Base-by-base conservation (phyloP, 2,888 invertebrate genomes). In the Palloptera scutellata region DNA sequence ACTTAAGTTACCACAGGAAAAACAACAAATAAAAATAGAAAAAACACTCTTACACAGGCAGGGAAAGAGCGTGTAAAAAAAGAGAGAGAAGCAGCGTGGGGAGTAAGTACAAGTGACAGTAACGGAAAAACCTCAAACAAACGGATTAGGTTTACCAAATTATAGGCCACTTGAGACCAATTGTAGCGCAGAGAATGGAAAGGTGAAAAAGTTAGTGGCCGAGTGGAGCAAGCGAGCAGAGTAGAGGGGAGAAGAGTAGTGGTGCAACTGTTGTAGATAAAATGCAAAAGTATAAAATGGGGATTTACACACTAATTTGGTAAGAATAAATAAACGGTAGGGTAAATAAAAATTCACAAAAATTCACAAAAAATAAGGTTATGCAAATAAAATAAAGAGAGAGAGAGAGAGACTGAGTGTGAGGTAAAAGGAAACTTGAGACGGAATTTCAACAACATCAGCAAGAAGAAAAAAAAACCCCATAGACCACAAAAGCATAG, bases 81-180 rank as follows among this genome's bases (percentile, higher is more conserved):
- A 30, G 30, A 6, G 30, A 30, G 30, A 2, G 30, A 6, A 6
- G 6, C 3, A 30, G 30, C 2, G 30, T 4, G 30, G 6, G 6
- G 30, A 30, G 30, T 30, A 6, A 30, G 30, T 30, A 6, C 6
- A 30, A 30, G 30, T 30, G 30, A 30, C 30, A 30, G 30, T 2
- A 6, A 30, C 30, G 6, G 6, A 30, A 30, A 30, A 30, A 30
- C 30, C 30, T 4, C 30, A 30, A 30, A 30, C 30, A 30, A 30
- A 30, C 30, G 41, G 19, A 61, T 57, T 66, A 70, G 64, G 66
- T 61, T 60, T 55, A 12, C 54, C 62, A 66, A 70, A 72, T 79
- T 75, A 79, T 74, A 75, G 76, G 78, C 74, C 79, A 79, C 79
- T 79, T 77, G 79, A 80, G 79, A 77, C 78, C 51, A 48, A n/a